Base-by-base conservation (phyloP, 2,797 vertebrate species). In the Anas bernieri region DNA sequence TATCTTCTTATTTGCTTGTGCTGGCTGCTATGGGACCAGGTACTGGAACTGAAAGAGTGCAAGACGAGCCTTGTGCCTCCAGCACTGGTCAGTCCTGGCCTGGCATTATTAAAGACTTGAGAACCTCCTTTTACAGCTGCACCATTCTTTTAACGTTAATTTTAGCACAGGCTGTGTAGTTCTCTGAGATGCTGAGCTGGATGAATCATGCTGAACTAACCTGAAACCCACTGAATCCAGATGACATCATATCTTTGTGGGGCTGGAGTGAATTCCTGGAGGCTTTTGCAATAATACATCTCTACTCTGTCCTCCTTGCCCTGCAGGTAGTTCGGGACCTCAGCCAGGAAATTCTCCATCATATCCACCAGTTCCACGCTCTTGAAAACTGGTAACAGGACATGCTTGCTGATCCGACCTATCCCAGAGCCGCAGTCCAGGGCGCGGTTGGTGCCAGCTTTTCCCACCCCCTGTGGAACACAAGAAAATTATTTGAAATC, bases 161-260 rank as follows among this genome's bases (percentile, higher is more conserved):
- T 58, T 77, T 31, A 94, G 52, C 69, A 66, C 28, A 82, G 43
- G 76, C 30, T 90, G 25, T 33, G 31, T 25, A 8, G 56, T 17
- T 73, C 39, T 78, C 50, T 63, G 63, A 84, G 62, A 31, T 28
- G 28, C 20, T 66, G 23, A 64, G 75, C 61, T 74, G 48, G 63
- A 69, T 41, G 33, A 17, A 39, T 31, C 50, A 35, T 1, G 8
- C 25, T 84, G 73, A 79, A 98, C 99, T 98, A 92, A 99, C 99
- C 99, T 23, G 99, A 99, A 74, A 99, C 98, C 99, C 99, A 99
- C 94, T 99, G 99, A 94, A 99, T 99, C 99, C 99, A 99, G 98
- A 99, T 98, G 96, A 99, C 98, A 26, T 99, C 99, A 1, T 99
- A 99, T 97, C 98, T 99, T 52, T 97, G 97, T 7, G 95, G 74